Evolutionary conservation across 2,888 invertebrate genomes (phyloP), one percentile per base, ranked within the genome.

Genomic region (Amphipyra tragopoginis): DNA sequence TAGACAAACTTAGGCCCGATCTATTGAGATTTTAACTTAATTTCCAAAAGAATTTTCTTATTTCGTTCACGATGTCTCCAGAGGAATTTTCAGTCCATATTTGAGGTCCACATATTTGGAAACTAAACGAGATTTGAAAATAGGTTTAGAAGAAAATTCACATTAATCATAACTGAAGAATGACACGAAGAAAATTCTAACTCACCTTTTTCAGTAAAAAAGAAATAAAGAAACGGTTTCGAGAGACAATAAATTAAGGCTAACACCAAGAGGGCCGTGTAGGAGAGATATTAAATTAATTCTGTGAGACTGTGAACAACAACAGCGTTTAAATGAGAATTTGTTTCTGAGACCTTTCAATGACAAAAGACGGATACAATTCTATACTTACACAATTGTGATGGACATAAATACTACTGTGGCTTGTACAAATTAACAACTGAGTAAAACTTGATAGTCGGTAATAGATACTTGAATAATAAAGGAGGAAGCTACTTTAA

Each of bases 271-370:
- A 57, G 15, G 57, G 40, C 40, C 34, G 43, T 49, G 62, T 50
- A 29, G 36, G 54, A 51, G 43, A 58, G 57, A 74, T 48, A 77
- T 77, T 70, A 51, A 65, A 70, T 56, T 63, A 63, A 58, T 63
- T 65, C 34, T 34, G 43, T 42, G 15, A 51, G 45, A 54, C 34
- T 34, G 40, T 42, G 15, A 51, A 48, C 54, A 72, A 58, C 45
- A 60, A 65, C 42, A 55, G 45, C 13, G 36, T 49, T 66, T 62
- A 52, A 73, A 61, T 45, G 47, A 57, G n/a, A 48, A 70, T 59
- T 64, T 64, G 49, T 69, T 61, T 34, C 36, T 0, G 13, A 49
- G 44, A n/a, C 15, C 15, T 52, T 52, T 40, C 21, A 50, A 42
- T 57, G 51, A 49, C 9, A 50, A 52, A 44, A 39, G 7, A 33